Evolutionary conservation across 35 echinoderm and acorn worm species (phyloP), one percentile per base, ranked within the genome.

Genomic region (Amphiura filiformis): DNA sequence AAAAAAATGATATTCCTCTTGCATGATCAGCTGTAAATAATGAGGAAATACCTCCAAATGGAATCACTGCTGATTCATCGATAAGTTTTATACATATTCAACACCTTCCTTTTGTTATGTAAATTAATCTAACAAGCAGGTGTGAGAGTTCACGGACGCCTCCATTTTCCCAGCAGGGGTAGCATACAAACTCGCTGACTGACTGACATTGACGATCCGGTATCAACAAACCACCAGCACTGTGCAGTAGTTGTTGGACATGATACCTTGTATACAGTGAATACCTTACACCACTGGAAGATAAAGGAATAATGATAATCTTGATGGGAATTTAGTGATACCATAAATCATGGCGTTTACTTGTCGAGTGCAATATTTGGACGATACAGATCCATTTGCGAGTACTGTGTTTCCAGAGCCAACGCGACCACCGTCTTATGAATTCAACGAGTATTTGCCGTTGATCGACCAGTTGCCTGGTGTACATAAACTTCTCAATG

Each of bases 341-440:
- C 28, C 26, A 26, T 70, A 15, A 23, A 93, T 64, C 76, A 93
- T 93, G 94, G 94, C 91, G 76, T 90, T 91, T 39, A 91, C 65
- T 35, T 97, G 91, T 49, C 78, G 96, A 65, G 96, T 98, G 35
- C 96, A 98, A 65, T 98, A 89, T 80, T 87, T 98, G 96, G 88
- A 98, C 44, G 96, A 98, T 90, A 98, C 92, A 15, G 96, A 98
- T 57, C 96, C 96, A 11, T 98, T 98, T 86, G 89, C 96, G 32
- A 98, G 89, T 38, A 94, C 96, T 22, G 84, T 61, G 56, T 98
- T 98, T 81, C 93, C 96, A 28, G 92, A 98, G 84, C 96, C 96
- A 23, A 98, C 92, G 18, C 76, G 96, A 35, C 90, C 96, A 33
- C 96, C 93, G 57, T 37, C 23, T 39, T 99, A 92, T 89, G 76